Conservation (phyloP, 2,113 vertebrate genomes). For the Austrofundulus limnaeus region DNA sequence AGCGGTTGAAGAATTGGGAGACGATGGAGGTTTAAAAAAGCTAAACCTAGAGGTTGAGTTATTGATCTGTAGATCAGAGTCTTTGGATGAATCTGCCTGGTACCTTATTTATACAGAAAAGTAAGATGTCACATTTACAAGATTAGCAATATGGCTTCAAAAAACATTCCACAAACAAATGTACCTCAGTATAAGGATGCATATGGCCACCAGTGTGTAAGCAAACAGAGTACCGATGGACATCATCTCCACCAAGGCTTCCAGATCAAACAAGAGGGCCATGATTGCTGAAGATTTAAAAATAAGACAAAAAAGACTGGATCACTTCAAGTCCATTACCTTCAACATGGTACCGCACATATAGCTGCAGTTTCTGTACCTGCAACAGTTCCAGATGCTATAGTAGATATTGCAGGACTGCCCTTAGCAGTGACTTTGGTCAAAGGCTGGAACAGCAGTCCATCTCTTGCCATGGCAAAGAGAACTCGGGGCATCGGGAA, state of each 20-base stretch:
- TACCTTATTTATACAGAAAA: constrained; percentile 72
- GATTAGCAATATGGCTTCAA: background rate
- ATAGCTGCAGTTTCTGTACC: constrained; percentile 66
- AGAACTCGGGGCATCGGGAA: constrained; percentile 90
- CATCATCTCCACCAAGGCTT: constrained; percentile 86
- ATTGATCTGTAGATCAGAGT: constrained; percentile 26
- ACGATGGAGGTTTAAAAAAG: constrained; percentile 64
- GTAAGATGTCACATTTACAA: background rate
- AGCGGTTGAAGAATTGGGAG: constrained; percentile 68
- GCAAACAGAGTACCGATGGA: constrained; percentile 87
- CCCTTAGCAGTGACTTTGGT: constrained; percentile 78
- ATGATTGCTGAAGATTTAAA: constrained; percentile 78
- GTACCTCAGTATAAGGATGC: constrained; percentile 88
- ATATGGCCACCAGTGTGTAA: constrained; percentile 86
- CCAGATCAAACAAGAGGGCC: constrained; percentile 86
- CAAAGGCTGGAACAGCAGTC: constrained; percentile 83
- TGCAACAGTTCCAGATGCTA: constrained; percentile 82
- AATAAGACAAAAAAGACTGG: constrained; percentile 13
- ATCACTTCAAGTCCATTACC: background rate
- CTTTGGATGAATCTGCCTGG: constrained; percentile 41
- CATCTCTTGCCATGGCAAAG: constrained; percentile 89
- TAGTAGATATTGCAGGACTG: constrained; percentile 83
- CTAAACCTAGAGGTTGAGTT: constrained; percentile 42
- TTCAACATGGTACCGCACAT: background rate
- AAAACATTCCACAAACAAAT: background rate